These are phyloP conservation scores for Pogonocichla stellata DNA, from an alignment of 2,113 vertebrate genomes.

Conservation along the genomic window DNA sequence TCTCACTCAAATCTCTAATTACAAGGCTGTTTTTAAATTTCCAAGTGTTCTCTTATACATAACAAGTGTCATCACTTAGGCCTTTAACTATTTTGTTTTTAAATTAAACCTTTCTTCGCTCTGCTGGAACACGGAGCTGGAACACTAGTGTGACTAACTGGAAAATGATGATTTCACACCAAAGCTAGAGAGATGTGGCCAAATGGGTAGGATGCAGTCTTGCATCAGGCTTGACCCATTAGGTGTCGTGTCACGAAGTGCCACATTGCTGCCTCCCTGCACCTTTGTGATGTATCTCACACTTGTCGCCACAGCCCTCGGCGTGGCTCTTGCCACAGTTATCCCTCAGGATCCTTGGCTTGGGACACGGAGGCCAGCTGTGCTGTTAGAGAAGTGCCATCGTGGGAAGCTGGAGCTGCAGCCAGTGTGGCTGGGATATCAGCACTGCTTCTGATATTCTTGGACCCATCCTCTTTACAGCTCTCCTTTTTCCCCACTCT, in stretches of 20 bases:
- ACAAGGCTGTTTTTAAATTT: neutral
- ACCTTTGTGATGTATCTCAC: neutral
- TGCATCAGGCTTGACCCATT: neutral
- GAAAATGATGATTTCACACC: slow-evolving; percentile 4
- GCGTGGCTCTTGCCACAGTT: accelerated
- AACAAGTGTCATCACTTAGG: neutral
- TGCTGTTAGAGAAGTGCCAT: neutral
- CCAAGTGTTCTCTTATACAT: neutral
- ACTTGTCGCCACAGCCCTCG: accelerated
- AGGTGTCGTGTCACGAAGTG: neutral
- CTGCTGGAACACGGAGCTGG: neutral
- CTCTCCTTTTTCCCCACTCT: neutral
- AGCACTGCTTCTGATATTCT: neutral
- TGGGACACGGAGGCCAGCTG: neutral
- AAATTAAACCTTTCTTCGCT: neutral
- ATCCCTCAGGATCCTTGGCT: neutral
- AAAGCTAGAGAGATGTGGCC: neutral
- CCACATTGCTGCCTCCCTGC: neutral
- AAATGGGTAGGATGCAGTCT: neutral
- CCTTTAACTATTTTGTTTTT: neutral
- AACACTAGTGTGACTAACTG: neutral
- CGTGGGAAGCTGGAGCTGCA: neutral
- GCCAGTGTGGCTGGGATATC: neutral
- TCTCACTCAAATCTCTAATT: neutral
- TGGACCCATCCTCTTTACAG: neutral